Percentiles rank a stretch among this genome's conserved stretches.
phyloP scores from a whole-genome alignment of 2,888 invertebrate species.

The Zelleria hepariella region DNA sequence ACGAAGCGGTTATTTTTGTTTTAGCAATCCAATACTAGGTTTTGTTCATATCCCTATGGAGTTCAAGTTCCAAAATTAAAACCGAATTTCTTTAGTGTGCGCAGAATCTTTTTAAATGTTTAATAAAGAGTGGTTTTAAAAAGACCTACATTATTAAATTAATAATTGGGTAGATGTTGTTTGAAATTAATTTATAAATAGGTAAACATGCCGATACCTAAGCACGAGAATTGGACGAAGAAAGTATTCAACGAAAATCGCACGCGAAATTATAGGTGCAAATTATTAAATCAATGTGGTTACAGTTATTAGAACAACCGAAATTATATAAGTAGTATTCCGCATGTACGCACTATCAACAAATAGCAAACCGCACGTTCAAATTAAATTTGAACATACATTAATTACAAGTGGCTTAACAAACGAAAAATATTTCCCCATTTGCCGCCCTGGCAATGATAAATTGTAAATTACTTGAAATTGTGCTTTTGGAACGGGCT shows the following conservation, averaged over 20 bases:
- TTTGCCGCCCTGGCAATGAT: constrained; percentile 59
- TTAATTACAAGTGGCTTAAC: constrained; percentile 63
- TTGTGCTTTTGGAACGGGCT: constrained; percentile 45
- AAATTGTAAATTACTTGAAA: constrained; percentile 70
- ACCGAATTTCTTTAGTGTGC: background rate
- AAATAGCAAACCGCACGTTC: constrained; percentile 38
- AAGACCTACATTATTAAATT: background rate
- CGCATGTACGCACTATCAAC: constrained; percentile 29
- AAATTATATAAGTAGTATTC: constrained; percentile 20
- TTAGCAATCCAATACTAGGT: constrained; percentile 4
- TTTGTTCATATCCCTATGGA: constrained; percentile 3
- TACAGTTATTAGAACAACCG: background rate
- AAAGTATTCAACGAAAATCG: too few relatives aligned
- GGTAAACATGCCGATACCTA: too few relatives aligned
- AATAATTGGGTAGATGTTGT: background rate
- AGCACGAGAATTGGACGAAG: too few relatives aligned
- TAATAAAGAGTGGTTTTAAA: background rate
- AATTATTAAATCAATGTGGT: too few relatives aligned
- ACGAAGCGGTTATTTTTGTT: constrained; percentile 7
- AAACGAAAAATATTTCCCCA: constrained; percentile 66
- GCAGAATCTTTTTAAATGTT: background rate
- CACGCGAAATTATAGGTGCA: too few relatives aligned
- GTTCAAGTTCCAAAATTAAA: background rate
- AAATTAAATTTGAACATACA: constrained; percentile 51
- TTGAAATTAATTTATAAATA: background rate